Percentiles rank a stretch among this genome's conserved stretches.
Evolutionary conservation across 2,797 vertebrate genomes (phyloP).

Genomic region (Aselliscus stoliczkanus): DNA sequence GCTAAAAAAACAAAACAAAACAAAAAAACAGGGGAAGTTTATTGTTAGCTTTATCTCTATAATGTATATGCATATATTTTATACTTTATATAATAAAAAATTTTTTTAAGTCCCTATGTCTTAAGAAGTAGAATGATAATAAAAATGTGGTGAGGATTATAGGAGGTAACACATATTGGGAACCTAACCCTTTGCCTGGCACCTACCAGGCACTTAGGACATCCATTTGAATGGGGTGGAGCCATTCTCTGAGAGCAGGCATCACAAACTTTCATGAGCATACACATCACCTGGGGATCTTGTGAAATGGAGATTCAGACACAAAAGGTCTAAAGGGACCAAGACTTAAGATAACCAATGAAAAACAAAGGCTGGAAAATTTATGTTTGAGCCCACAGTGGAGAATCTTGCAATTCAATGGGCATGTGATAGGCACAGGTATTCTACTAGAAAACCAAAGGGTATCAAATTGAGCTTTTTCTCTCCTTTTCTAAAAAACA

Average conservation of each 20-base stretch:
- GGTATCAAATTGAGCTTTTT: not conserved
- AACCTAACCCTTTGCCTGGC: not conserved
- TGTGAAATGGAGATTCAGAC: not conserved
- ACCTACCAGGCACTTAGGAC: not conserved
- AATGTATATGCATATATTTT: not conserved
- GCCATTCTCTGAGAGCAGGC: not conserved
- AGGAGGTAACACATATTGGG: not conserved
- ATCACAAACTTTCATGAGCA: not conserved
- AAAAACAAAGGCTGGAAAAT: conserved; percentile 1
- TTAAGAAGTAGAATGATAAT: not conserved
- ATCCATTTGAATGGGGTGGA: not conserved
- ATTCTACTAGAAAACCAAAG: not conserved
- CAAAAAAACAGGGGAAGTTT: not conserved
- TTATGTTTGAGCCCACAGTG: not conserved
- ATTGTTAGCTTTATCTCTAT: not conserved
- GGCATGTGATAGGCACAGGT: not conserved
- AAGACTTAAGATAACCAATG: not conserved
- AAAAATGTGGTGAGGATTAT: not conserved
- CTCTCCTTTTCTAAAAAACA: not conserved
- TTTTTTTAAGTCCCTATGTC: not conserved
- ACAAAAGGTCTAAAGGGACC: not conserved
- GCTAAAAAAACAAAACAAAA: not conserved
- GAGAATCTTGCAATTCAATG: not conserved
- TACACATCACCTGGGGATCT: not conserved
- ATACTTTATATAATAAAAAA: not conserved